Base-by-base conservation (phyloP, 2,888 invertebrate species). In the Rhodophaea formosa region DNA sequence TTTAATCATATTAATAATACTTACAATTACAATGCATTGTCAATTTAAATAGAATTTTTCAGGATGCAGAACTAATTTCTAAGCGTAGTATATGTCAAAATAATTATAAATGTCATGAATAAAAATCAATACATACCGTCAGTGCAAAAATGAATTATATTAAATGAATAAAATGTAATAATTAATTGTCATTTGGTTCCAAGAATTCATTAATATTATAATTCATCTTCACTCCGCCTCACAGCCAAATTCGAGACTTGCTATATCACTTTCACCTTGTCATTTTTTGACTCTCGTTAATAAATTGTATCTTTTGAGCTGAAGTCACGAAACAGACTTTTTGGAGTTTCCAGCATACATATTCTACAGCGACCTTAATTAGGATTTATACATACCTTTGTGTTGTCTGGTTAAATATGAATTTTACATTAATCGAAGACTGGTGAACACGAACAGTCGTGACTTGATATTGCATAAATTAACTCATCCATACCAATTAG, bases 241-340 rank as follows among this genome's bases (percentile, higher is more conserved):
- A 59, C 60, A 59, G 63, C 65, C 57, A 58, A 58, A 59, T 35
- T 45, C 56, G 16, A 57, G 49, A 60, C 58, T 54, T 51, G 56
- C 57, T 49, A 47, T 68, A 61, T 67, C 65, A 70, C 77, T 78
- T 74, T 79, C 75, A 70, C 75, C 67, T 61, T 70, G 66, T 67
- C 60, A 35, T 53, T 56, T 49, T 56, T 43, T 46, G 12, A 42
- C 16, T 30, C 16, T 30, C 8, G n/a, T 42, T 51, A 15, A 54
- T n/a, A 42, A 44, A 53, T 53, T 29, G 44, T 14, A 8, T 30
- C 47, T 47, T 14, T 14, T 30, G 29, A n/a, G 39, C 23, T 44
- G 32, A 8, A 49, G 14, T 29, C 29, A n/a, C 14, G 23, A 23
- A 23, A 23, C n/a, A 29, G 47, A 7, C 47, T 29, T 29, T 47